Base-by-base conservation (phyloP, 2,888 invertebrate species). In the Allygus modestus region DNA sequence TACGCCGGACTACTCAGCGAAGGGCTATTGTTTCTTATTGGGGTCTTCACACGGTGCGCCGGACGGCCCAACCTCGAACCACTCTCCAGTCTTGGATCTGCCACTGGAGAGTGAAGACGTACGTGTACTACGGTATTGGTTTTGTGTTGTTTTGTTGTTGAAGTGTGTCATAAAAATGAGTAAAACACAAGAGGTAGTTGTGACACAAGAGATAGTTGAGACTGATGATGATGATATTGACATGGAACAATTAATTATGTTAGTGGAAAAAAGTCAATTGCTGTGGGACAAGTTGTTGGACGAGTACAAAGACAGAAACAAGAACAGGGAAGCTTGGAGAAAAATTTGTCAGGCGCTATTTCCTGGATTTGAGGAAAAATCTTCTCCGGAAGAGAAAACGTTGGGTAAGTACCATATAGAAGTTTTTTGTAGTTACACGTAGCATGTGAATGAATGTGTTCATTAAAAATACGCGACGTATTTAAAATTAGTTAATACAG, bases 301-400 rank as follows among this genome's bases (percentile, higher is more conserved):
- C 5, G 33, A 69, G 31, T 69, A 69, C 15, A 69, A 69, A 5
- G 69, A 69, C 33, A 69, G 69, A 69, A 28, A 69, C 33, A 69
- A 69, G 33, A 73, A 73, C 20, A 37, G 41, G 41, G 73, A 73
- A 73, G 73, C 41, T 41, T 73, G 41, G 73, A 73, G 41, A 73
- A 28, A 73, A 41, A 73, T 73, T 41, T 73, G 73, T 73, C 73
- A 37, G 37, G 73, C 31, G n/a, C n/a, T 73, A 73, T 73, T n/a
- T 73, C 73, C 41, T 20, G 41, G 17, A 73, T 73, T 73, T 41
- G 73, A 73, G 0, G 20, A 73, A 15, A 73, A 73, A 73, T 73
- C 73, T 41, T n/a, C 73, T 73, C 41, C 73, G 17, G 41, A 41
- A 41, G 41, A 73, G 73, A 73, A 73, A 73, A 4, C 2, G 41